Percentiles rank a stretch among this genome's conserved stretches.
Evolutionary conservation across 2,113 vertebrate genomes (phyloP).

Genomic region (Nycticebus coucang): DNA sequence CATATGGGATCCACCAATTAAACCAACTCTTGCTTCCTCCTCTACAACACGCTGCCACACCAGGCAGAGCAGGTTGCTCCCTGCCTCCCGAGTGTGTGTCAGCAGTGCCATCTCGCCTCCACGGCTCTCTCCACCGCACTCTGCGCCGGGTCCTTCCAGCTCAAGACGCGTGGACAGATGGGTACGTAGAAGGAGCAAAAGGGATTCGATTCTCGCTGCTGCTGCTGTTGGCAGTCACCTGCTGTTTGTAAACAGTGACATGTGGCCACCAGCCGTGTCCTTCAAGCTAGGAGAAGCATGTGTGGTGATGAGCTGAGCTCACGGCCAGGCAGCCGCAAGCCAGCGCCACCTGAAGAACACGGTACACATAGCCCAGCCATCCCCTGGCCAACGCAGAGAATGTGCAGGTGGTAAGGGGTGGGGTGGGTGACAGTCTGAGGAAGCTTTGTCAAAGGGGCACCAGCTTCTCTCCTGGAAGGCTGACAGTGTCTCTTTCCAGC

Average conservation of each 20-base stretch:
- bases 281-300: constrained; percentile 78
- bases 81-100: neutral
- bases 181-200: constrained; percentile 75
- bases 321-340: constrained; percentile 61
- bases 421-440: neutral
- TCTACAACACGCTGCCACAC: neutral
- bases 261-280: constrained; percentile 86
- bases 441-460: constrained; percentile 50
- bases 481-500: constrained; percentile 79
- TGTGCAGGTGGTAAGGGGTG: neutral
- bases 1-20: constrained; percentile 58
- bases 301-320: neutral
- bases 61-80: neutral
- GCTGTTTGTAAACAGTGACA: constrained; percentile 86
- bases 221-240: constrained; percentile 82
- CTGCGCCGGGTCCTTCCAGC: constrained; percentile 37
- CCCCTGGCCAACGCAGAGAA: constrained; percentile 45
- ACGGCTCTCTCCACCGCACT: neutral
- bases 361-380: neutral
- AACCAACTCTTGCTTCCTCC: neutral
- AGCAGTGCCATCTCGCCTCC: constrained; percentile 24
- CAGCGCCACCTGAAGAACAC: neutral
- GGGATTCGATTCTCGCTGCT: constrained; percentile 75
- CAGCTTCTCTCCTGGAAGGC: constrained; percentile 83
- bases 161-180: constrained; percentile 81